These are phyloP conservation scores for Sarcophaga rosellei DNA, from an alignment of 2,888 invertebrate genomes.

Conservation along the genomic window DNA sequence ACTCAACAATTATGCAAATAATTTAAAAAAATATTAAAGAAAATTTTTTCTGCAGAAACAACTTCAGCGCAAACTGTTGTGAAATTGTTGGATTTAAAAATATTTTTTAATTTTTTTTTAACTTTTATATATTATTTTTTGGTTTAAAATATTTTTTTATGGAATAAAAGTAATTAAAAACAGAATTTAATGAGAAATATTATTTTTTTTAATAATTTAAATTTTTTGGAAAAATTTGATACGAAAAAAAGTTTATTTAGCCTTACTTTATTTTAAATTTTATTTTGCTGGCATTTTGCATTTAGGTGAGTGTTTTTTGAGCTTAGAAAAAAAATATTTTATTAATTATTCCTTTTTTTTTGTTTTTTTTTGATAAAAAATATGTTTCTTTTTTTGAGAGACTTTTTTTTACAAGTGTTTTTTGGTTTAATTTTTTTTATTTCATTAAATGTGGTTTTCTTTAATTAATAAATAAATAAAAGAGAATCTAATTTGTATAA, in stretches of 20 bases:
- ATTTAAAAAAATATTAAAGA: too few species aligned
- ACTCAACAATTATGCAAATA: too few species aligned
- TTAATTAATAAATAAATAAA: constrained; percentile 10
- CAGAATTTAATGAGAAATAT: too few species aligned
- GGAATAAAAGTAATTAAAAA: too few species aligned
- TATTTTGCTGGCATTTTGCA: constrained; percentile 50
- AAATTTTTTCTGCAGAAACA: too few species aligned
- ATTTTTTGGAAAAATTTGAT: constrained; percentile 8
- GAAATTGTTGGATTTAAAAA: too few species aligned
- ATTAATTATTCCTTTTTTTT: background rate
- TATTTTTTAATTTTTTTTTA: too few species aligned
- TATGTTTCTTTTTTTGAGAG: constrained; percentile 37
- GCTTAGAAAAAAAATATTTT: constrained; percentile 61
- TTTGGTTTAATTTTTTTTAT: background rate
- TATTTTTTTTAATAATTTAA: background rate
- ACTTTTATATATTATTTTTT: too few species aligned
- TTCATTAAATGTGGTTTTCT: constrained; percentile 7
- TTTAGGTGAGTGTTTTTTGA: constrained; percentile 56
- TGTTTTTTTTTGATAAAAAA: constrained; percentile 47
- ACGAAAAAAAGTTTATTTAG: constrained; percentile 42
- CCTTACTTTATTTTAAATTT: background rate
- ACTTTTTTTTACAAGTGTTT: constrained; percentile 61
- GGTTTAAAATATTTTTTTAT: too few species aligned
- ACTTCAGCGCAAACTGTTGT: too few species aligned
- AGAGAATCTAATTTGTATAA: constrained; percentile 21